Evolutionary conservation across 2,113 vertebrate species (phyloP), one percentile per base, ranked within the genome.

Genomic region (Mormyrus iriodes): DNA sequence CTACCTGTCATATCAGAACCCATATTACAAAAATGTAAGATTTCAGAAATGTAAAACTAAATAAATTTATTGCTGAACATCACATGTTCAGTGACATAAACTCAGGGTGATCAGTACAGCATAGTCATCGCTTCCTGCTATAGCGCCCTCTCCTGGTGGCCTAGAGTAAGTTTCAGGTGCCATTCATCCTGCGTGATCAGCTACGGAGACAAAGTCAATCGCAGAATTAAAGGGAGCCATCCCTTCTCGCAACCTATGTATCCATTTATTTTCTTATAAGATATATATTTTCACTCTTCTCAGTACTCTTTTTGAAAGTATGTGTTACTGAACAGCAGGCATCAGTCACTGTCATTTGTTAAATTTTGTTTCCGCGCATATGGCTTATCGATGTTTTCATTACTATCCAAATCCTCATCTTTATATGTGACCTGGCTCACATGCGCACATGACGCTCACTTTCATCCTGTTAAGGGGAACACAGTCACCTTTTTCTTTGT

Each of bases 301-400:
- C 0, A 91, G 94, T 93, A 92, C 92, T 96, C 94, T 96, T 95
- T 94, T 93, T 93, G 94, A 94, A 95, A 95, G 35, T 31, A 93
- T 95, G 93, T 92, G 79, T 95, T 94, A 95, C 93, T 93, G 94
- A 95, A 93, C 94, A 96, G 94, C 96, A 95, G 95, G 95, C 96
- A 96, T 96, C 95, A 96, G 93, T 96, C 96, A 96, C 95, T 96
- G 95, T 96, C 96, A 96, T 95, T 95, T 94, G 92, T 95, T 96
- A 95, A 94, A 95, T 95, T 95, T 94, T 42, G 93, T 95, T 94
- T 96, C 95, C 95, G 93, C 95, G 95, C 95, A 96, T 95, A 95
- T 96, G 94, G 95, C 95, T 96, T 95, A 96, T 94, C 94, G 95
- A 95, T 96, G 96, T 96, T 95, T 96, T 95, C 92, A 94, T 97